Conservation (phyloP, 2,888 invertebrate species). For the Slavum lentiscoides region DNA sequence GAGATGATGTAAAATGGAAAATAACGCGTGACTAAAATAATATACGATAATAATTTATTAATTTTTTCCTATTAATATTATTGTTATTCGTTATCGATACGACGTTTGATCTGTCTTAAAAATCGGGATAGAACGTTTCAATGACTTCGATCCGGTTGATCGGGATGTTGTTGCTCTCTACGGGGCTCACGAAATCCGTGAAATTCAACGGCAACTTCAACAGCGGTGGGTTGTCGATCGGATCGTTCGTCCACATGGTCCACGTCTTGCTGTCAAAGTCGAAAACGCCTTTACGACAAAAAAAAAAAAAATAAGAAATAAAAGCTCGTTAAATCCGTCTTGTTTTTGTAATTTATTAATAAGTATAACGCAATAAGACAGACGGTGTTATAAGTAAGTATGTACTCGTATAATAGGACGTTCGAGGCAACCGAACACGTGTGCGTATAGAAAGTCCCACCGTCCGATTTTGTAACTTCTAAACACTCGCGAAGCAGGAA, state of each 20-base stretch:
- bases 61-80: no score
- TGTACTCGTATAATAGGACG: no score
- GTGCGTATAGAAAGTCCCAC: no score
- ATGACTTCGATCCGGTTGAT: neutral
- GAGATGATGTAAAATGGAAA: no score
- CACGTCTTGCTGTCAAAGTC: conserved; percentile 23
- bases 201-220: conserved; percentile 24
- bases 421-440: no score
- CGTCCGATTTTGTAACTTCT: no score
- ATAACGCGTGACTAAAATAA: no score
- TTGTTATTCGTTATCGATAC: neutral
- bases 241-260: conserved; percentile 36
- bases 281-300: conserved; percentile 11
- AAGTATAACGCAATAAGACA: no score
- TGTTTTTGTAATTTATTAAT: no score
- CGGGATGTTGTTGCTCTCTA: neutral
- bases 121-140: neutral
- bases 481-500: no score
- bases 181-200: neutral
- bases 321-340: neutral
- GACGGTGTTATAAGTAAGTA: no score
- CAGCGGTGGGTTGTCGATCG: conserved; percentile 18
- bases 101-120: neutral
- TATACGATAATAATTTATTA: no score
- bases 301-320: neutral